A percentile compares a stretch with the other conserved stretches of the same genome.
phyloP scores from a whole-genome alignment of 2,888 invertebrate species.

The Malthinus seriepunctatus region DNA sequence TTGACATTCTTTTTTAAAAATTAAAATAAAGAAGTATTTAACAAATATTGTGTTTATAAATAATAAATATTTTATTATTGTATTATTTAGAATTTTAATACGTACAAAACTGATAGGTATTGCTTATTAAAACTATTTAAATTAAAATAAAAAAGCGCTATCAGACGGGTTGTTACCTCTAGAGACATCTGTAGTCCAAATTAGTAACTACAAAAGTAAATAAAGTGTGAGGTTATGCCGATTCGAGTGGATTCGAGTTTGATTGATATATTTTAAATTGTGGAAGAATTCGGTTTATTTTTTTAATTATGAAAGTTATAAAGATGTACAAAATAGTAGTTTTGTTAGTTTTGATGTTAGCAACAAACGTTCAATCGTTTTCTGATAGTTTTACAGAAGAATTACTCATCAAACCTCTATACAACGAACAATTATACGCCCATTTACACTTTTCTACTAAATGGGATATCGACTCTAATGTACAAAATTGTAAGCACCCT shows the following conservation, averaged over 20 bases:
- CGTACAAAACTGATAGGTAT: neutral
- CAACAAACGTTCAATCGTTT: conserved; percentile 1
- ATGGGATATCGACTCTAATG: conserved; percentile 64
- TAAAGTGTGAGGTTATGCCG: neutral
- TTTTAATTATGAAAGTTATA: neutral
- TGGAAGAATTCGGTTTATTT: neutral
- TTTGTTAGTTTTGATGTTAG: neutral
- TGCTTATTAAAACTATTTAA: neutral
- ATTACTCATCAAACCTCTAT: conserved; percentile 81
- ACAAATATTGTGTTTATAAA: neutral
- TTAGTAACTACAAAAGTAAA: neutral
- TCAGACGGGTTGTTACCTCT: too few species aligned
- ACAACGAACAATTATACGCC: conserved; percentile 82
- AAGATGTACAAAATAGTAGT: neutral
- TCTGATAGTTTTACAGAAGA: conserved; percentile 74
- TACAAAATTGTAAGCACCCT: conserved; percentile 62
- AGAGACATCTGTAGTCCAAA: too few species aligned
- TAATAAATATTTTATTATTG: neutral
- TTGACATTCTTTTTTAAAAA: neutral
- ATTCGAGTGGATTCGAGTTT: too few species aligned
- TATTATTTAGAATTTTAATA: neutral
- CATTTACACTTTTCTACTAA: conserved; percentile 90
- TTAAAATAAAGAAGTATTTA: neutral
- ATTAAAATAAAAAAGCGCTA: neutral
- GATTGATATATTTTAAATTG: too few species aligned